Evolutionary conservation across 2,888 invertebrate species (phyloP).

Genomic region (Clanis bilineata): DNA sequence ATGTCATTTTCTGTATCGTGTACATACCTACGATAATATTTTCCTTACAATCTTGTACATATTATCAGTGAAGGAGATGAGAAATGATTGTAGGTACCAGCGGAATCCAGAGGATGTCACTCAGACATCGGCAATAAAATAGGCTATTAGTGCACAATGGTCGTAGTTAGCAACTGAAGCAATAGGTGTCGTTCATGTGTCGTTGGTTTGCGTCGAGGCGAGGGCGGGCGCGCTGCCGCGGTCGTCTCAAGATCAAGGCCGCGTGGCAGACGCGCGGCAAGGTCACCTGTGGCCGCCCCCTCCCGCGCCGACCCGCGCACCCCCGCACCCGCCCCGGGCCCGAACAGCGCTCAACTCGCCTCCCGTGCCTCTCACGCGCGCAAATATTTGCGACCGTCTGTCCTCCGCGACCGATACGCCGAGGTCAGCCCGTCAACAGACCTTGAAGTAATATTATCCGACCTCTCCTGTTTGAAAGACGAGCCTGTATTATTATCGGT

Average conservation of each 20-base stretch:
- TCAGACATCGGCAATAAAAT: background rate
- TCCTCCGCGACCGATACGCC: conserved; percentile 81
- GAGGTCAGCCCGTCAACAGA: conserved; percentile 77
- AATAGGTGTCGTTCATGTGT: conserved; percentile 57
- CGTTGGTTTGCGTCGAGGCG: conserved; percentile 43
- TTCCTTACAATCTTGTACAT: too few species aligned
- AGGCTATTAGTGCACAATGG: conserved; percentile 17
- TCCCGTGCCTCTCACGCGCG: conserved; percentile 59
- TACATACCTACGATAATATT: too few species aligned
- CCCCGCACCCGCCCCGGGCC: conserved; percentile 27
- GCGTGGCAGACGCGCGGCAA: conserved; percentile 74
- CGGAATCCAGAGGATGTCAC: background rate
- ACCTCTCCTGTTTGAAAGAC: conserved; percentile 71
- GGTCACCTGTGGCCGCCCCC: conserved; percentile 57
- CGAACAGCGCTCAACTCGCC: conserved; percentile 42
- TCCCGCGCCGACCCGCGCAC: too few species aligned
- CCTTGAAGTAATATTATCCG: conserved; percentile 78
- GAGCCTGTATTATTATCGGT: conserved; percentile 61
- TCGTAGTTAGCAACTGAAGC: conserved; percentile 45
- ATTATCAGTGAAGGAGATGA: background rate
- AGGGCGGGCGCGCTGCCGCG: conserved; percentile 57
- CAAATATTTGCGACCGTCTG: conserved; percentile 81
- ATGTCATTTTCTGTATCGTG: too few species aligned
- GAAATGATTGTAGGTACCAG: background rate
- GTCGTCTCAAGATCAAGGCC: conserved; percentile 83